Conservation (phyloP, 2,797 vertebrate species). For the Gouania willdenowi region DNA sequence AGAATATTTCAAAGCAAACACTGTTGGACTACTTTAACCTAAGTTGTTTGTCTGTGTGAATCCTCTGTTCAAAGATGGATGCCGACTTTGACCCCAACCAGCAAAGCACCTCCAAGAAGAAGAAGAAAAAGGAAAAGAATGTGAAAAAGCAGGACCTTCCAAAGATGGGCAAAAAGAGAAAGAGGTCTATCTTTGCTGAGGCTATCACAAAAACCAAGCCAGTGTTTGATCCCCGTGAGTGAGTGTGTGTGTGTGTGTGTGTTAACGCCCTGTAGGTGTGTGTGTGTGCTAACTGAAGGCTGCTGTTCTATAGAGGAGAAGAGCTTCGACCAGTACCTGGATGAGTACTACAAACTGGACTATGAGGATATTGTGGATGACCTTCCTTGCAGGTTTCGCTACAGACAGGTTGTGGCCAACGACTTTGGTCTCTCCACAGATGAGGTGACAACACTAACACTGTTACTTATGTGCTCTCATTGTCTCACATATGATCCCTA, state of each 20-base stretch:
- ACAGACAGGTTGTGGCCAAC: constrained; percentile 83
- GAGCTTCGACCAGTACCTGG: constrained; percentile 85
- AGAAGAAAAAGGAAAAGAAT: constrained; percentile 63
- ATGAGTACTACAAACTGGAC: constrained; percentile 87
- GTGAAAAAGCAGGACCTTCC: constrained; percentile 64
- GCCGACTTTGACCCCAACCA: constrained; percentile 84
- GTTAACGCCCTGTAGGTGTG: too few species aligned
- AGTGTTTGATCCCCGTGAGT: constrained; percentile 83
- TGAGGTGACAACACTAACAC: constrained; percentile 86
- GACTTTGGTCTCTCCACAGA: constrained; percentile 85
- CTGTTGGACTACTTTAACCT: too few species aligned
- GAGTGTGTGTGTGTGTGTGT: not conserved
- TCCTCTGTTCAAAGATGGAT: constrained; percentile 84
- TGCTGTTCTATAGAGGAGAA: constrained; percentile 74
- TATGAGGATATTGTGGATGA: constrained; percentile 89
- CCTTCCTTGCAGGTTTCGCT: constrained; percentile 88
- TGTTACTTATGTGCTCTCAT: too few species aligned
- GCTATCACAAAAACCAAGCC: constrained; percentile 77
- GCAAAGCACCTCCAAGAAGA: constrained; percentile 64
- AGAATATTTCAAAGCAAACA: too few species aligned
- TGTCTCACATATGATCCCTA: too few species aligned
- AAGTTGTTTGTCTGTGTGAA: not conserved
- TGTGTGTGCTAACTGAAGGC: not conserved
- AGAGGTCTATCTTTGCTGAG: constrained; percentile 79
- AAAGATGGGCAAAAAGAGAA: constrained; percentile 76